Conservation (phyloP, 2,113 vertebrate genomes). For the Entelurus aequoreus region DNA sequence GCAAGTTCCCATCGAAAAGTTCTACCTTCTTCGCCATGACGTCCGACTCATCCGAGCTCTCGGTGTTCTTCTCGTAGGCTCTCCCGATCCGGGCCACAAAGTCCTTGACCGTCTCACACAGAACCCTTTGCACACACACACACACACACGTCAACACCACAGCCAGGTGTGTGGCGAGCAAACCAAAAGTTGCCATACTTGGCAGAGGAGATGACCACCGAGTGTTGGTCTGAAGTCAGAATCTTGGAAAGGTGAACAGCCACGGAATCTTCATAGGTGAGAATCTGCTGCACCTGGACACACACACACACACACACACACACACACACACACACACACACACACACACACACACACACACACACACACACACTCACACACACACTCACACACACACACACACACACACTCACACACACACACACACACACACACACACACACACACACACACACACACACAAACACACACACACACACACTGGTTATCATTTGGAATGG, state of each 20-base stretch:
- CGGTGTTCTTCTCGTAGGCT: slow-evolving; percentile 89
- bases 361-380: no score
- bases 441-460: no score
- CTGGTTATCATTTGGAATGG: no score
- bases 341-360: neutral
- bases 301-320: slow-evolving; percentile 1
- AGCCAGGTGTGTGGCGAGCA: no score
- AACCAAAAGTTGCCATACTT: slow-evolving; percentile 70
- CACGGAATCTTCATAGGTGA: slow-evolving; percentile 94
- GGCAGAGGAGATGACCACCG: slow-evolving; percentile 94
- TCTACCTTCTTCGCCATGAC: slow-evolving; percentile 93
- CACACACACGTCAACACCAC: neutral
- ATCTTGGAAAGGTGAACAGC: slow-evolving; percentile 95
- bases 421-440: neutral
- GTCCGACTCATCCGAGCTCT: slow-evolving; percentile 87
- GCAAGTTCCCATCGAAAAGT: no score
- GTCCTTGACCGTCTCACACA: slow-evolving; percentile 97
- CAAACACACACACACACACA: no score
- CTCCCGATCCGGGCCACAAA: slow-evolving; percentile 94
- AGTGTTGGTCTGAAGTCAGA: slow-evolving; percentile 95
- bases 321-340: no score
- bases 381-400: no score
- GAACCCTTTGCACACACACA: slow-evolving; percentile 73
- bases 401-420: no score
- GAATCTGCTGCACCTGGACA: slow-evolving; percentile 89